These are phyloP conservation scores for Drosophila mauritiana DNA, from an alignment of 1,140 invertebrate genomes.

Conservation along the genomic window DNA sequence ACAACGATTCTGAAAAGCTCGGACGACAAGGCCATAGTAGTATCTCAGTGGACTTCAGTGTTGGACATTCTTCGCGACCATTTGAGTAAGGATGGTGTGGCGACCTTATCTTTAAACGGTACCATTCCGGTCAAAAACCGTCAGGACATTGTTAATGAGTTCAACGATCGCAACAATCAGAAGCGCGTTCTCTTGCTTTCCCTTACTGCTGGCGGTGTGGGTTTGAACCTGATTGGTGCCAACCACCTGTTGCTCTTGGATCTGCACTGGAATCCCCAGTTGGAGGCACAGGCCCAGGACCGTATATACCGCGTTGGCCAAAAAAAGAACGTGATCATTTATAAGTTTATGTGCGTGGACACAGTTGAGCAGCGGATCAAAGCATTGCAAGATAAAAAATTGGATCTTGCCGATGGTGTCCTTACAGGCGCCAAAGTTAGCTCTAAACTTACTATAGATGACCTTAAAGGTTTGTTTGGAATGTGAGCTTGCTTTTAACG, in stretches of 20 bases:
- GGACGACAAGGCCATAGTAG: constrained; percentile 91
- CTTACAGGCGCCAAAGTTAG: constrained; percentile 87
- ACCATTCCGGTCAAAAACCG: constrained; percentile 87
- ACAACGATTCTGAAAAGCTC: constrained; percentile 86
- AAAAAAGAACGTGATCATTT: constrained; percentile 91
- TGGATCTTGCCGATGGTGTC: constrained; percentile 91
- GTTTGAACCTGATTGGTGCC: constrained; percentile 94
- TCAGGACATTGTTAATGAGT: constrained; percentile 88
- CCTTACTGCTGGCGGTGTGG: constrained; percentile 95
- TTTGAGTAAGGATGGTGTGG: constrained; percentile 86
- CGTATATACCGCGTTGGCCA: constrained; percentile 96
- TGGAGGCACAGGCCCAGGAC: constrained; percentile 96
- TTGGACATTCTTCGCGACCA: constrained; percentile 89
- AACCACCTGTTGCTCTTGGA: constrained; percentile 96
- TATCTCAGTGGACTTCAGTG: constrained; percentile 94
- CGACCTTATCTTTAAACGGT: constrained; percentile 89
- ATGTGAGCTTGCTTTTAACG: constrained; percentile 80
- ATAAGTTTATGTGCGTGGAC: constrained; percentile 93
- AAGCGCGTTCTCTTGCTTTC: constrained; percentile 90
- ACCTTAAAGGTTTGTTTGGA: constrained; percentile 92
- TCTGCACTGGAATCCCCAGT: constrained; percentile 97
- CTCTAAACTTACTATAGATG: constrained; percentile 90
- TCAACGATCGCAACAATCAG: constrained; percentile 88
- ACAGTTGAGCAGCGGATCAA: constrained; percentile 95
- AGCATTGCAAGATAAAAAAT: constrained; percentile 91